phyloP scores from a whole-genome alignment of 92 coral and sea anemone genomes.

The Isaurus tuberculatus region DNA sequence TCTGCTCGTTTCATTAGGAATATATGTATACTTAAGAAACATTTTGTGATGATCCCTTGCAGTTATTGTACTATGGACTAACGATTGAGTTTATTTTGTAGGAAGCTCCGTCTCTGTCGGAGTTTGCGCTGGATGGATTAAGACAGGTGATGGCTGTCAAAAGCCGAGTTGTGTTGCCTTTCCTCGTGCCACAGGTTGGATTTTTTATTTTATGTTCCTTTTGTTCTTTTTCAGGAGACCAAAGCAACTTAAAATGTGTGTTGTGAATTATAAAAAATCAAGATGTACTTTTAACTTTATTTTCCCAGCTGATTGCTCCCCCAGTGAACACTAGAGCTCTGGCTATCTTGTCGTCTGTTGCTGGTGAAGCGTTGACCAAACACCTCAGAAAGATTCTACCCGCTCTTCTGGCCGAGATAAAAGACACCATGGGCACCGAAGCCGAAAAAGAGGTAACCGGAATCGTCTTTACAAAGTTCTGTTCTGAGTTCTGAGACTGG shows the following conservation, averaged over 20 bases:
- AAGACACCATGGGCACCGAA: slow-evolving; percentile 73
- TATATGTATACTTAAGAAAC: no score
- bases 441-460: slow-evolving; percentile 71
- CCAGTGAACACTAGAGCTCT: slow-evolving; percentile 96
- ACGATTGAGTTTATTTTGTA: slow-evolving; percentile 22
- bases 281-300: neutral
- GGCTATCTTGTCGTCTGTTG: slow-evolving; percentile 96
- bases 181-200: slow-evolving; percentile 95
- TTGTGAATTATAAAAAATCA: neutral
- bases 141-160: slow-evolving; percentile 97
- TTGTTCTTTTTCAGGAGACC: neutral
- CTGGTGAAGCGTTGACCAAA: slow-evolving; percentile 88
- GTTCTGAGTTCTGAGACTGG: neutral
- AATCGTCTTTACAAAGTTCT: neutral
- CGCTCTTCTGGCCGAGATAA: slow-evolving; percentile 84
- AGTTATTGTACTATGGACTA: neutral
- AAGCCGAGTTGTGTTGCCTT: slow-evolving; percentile 94
- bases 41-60: no score
- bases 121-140: slow-evolving; percentile 91
- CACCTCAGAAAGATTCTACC: slow-evolving; percentile 89
- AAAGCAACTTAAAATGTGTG: neutral
- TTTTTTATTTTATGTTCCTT: neutral
- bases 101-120: slow-evolving; percentile 87
- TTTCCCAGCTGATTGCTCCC: slow-evolving; percentile 90
- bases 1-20: no score